A percentile compares a stretch with the other conserved stretches of the same genome.
Conservation (phyloP, 1,140 invertebrate genomes). For the Sinella curviseta region DNA sequence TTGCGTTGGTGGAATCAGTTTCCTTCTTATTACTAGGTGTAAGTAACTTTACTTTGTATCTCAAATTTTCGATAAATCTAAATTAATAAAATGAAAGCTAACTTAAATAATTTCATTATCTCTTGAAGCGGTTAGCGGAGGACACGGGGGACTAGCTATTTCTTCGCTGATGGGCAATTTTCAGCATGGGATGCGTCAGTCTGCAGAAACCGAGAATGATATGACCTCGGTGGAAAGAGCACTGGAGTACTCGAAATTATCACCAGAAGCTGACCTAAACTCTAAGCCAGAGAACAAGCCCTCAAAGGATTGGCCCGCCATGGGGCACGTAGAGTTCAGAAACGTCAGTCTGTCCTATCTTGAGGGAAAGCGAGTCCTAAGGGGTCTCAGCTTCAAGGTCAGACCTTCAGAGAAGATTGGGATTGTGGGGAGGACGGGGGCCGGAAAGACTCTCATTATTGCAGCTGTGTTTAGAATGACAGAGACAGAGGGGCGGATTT, state of each 20-base stretch:
- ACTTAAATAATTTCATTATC: neutral
- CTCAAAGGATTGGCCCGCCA: constrained; percentile 63
- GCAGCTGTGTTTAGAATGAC: constrained; percentile 61
- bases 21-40: constrained; percentile 51
- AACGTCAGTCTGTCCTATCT: constrained; percentile 69
- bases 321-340: constrained; percentile 62
- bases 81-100: too few relatives aligned
- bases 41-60: too few relatives aligned
- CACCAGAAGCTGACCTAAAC: constrained; percentile 53
- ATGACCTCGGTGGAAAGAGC: constrained; percentile 86
- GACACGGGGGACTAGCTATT: constrained; percentile 67
- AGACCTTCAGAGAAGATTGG: constrained; percentile 64
- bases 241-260: constrained; percentile 68
- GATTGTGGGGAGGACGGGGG: constrained; percentile 68
- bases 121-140: constrained; percentile 60
- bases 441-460: constrained; percentile 57
- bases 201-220: constrained; percentile 77
- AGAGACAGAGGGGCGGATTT: too few relatives aligned
- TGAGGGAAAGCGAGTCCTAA: constrained; percentile 65
- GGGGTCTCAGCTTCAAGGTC: constrained; percentile 57
- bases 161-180: constrained; percentile 74
- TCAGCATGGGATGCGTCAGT: constrained; percentile 75
- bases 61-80: too few relatives aligned
- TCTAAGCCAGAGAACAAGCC: constrained; percentile 44
- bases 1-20: constrained; percentile 56